Evolutionary conservation across 2,113 vertebrate species (phyloP).

Genomic region (Cheilinus undulatus): DNA sequence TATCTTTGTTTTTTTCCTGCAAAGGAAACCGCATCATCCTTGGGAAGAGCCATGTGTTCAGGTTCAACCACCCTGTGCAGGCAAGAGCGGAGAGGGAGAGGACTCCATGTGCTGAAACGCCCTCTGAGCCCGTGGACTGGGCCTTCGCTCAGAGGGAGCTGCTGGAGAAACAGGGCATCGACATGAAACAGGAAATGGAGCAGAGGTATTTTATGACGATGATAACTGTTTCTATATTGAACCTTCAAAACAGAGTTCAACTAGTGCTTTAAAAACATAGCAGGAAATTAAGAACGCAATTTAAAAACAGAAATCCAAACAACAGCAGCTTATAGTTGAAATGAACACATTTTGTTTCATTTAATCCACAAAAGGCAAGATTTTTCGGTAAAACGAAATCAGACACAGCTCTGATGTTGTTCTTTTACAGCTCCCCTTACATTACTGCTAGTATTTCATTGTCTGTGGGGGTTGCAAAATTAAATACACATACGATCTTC

Average conservation of each 20-base stretch:
- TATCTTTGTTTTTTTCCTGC: not conserved
- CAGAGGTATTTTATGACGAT: constrained; percentile 86
- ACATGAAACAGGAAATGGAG: constrained; percentile 99
- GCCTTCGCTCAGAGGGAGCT: constrained; percentile 96
- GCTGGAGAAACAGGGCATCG: constrained; percentile 97
- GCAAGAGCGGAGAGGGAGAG: constrained; percentile 93
- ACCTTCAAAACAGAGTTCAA: not conserved
- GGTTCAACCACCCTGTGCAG: constrained; percentile 98
- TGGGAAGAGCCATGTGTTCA: constrained; percentile 98
- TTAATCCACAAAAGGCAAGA: no score
- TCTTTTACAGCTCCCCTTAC: no score
- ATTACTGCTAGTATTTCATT: no score
- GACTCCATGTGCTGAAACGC: constrained; percentile 92
- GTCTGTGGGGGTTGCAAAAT: no score
- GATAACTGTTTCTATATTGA: not conserved
- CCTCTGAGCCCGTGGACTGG: constrained; percentile 94
- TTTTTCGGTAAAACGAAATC: not conserved
- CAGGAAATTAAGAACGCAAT: not conserved
- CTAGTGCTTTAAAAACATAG: not conserved
- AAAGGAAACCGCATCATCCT: constrained; percentile 97
- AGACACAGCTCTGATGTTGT: no score
- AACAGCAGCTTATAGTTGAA: not conserved
- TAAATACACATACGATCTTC: no score
- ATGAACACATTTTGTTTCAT: no score
- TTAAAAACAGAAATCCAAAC: not conserved